A percentile compares a stretch with the other conserved stretches of the same genome.
phyloP scores from a whole-genome alignment of 2,888 invertebrate species.

The Galerucella nymphaeae region DNA sequence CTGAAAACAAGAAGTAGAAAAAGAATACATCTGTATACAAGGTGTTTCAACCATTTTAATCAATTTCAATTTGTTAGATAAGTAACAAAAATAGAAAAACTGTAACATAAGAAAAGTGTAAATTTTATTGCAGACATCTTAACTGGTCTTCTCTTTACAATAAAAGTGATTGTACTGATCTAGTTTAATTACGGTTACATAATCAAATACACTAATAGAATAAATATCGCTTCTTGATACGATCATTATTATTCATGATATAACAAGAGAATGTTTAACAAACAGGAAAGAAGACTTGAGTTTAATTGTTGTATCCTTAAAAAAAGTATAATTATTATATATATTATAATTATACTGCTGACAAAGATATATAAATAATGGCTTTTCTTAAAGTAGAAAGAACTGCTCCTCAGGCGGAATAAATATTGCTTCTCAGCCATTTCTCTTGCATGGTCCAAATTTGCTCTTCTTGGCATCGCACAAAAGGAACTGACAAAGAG shows the following conservation, averaged over 20 bases:
- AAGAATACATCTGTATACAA: too few relatives aligned
- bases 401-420: too few relatives aligned
- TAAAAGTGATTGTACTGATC: slow-evolving; percentile 7
- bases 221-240: not conserved
- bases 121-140: not conserved
- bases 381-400: too few relatives aligned
- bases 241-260: not conserved
- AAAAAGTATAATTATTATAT: not conserved
- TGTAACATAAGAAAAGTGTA: not conserved
- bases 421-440: too few relatives aligned
- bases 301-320: not conserved
- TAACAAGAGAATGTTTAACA: not conserved
- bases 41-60: too few relatives aligned
- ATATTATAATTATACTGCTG: too few relatives aligned
- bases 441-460: too few relatives aligned
- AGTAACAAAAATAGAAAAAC: not conserved
- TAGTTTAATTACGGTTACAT: not conserved
- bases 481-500: too few relatives aligned
- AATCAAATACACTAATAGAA: not conserved
- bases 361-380: too few relatives aligned
- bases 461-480: too few relatives aligned
- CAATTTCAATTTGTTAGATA: not conserved
- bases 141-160: not conserved
- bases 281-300: not conserved
- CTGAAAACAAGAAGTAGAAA: too few relatives aligned